Percentiles rank a stretch among this genome's conserved stretches.
Evolutionary conservation across 2,888 invertebrate genomes (phyloP).

Genomic region (Ectemnius cavifrons): DNA sequence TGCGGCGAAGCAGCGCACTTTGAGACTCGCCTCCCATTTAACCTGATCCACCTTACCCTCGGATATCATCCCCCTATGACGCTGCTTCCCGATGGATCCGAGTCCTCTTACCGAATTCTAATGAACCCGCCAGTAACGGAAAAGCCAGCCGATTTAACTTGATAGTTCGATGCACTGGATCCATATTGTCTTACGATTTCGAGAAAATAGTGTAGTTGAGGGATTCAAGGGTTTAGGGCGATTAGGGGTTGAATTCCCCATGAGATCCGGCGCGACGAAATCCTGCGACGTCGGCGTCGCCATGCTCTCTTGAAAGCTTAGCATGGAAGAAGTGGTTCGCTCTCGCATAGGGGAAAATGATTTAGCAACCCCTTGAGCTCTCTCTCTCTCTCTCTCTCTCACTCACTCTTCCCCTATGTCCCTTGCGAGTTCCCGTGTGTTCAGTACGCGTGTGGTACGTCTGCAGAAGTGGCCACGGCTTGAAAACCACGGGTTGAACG

Average conservation of each 20-base stretch:
- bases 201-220: no score
- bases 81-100: no score
- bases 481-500: slow-evolving; percentile 53
- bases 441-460: slow-evolving; percentile 13
- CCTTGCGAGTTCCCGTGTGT: no score
- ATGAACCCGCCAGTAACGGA: no score
- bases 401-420: background rate
- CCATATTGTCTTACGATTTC: no score
- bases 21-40: background rate
- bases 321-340: slow-evolving; percentile 27
- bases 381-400: background rate
- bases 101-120: no score
- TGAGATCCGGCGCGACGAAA: background rate
- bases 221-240: no score
- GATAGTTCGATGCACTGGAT: no score
- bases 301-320: background rate
- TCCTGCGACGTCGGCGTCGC: background rate
- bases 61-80: background rate
- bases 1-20: background rate
- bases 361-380: slow-evolving; percentile 39
- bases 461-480: slow-evolving; percentile 44
- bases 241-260: no score
- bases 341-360: slow-evolving; percentile 43
- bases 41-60: background rate
- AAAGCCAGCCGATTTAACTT: no score